phyloP scores from a whole-genome alignment of 2,113 vertebrate species.

The Poeciliopsis retropinna region DNA sequence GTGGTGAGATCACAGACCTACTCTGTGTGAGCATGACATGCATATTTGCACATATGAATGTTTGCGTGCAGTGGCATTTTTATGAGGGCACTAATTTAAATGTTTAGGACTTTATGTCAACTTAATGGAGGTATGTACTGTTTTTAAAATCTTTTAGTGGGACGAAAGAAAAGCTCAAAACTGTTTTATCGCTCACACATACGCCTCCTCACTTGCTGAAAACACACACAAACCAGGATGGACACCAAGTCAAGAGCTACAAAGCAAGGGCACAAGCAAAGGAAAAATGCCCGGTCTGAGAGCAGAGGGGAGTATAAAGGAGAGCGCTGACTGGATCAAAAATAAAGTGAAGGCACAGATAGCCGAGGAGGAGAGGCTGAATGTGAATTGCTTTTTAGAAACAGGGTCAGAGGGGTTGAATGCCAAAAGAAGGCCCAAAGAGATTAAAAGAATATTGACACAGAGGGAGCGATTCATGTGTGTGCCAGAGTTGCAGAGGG shows the following conservation, averaged over 20 bases:
- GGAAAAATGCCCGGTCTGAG: slow-evolving; percentile 30
- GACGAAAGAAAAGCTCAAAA: slow-evolving; percentile 5
- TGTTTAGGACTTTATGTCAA: slow-evolving; percentile 28
- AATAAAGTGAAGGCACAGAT: slow-evolving; percentile 30
- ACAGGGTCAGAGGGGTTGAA: slow-evolving; percentile 36
- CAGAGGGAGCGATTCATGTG: slow-evolving; percentile 28
- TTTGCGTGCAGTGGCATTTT: slow-evolving; percentile 24
- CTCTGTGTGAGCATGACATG: slow-evolving; percentile 28
- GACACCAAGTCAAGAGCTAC: slow-evolving; percentile 52
- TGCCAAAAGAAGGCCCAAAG: slow-evolving; percentile 39
- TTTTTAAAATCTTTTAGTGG: background rate
- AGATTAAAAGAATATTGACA: slow-evolving; percentile 60
- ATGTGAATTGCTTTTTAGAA: slow-evolving; percentile 38
- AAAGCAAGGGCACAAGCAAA: slow-evolving; percentile 46
- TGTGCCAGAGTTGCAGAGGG: slow-evolving; percentile 8
- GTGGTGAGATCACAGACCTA: slow-evolving; percentile 40
- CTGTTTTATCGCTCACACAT: slow-evolving; percentile 19
- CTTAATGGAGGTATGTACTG: background rate
- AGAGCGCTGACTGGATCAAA: slow-evolving; percentile 45
- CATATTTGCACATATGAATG: slow-evolving; percentile 11
- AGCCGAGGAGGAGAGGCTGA: slow-evolving; percentile 22
- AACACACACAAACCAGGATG: slow-evolving; percentile 41
- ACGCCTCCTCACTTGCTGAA: background rate
- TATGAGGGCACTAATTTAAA: slow-evolving; percentile 29
- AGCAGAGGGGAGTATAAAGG: slow-evolving; percentile 31